These are phyloP conservation scores for Tachina fera DNA, from an alignment of 2,888 invertebrate genomes.

Conservation along the genomic window DNA sequence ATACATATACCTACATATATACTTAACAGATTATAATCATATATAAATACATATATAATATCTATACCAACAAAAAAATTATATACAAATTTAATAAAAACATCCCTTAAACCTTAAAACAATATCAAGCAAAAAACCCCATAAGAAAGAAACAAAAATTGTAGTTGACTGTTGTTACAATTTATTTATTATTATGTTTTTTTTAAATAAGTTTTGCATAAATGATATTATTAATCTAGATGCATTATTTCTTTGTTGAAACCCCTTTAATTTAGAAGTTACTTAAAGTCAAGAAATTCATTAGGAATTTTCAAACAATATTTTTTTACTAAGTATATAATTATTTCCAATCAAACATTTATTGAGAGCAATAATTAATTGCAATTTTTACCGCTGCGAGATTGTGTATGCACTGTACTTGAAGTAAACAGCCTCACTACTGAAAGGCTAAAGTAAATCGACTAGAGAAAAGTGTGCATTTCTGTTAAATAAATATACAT, in stretches of 20 bases:
- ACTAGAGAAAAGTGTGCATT: background rate
- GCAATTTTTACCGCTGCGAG: background rate
- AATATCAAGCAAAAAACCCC: conserved; percentile 37
- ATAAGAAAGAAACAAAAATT: conserved; percentile 75
- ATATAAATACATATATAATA: conserved; percentile 42
- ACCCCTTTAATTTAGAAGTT: conserved; percentile 65
- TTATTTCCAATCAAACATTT: conserved; percentile 53
- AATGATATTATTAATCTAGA: conserved; percentile 70
- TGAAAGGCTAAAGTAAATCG: background rate
- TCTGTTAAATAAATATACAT: too few species aligned
- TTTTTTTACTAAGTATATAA: conserved; percentile 58
- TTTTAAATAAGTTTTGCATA: conserved; percentile 66
- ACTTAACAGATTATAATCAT: conserved; percentile 76
- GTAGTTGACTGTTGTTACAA: conserved; percentile 81
- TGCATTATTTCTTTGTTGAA: conserved; percentile 70
- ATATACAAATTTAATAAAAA: conserved; percentile 49
- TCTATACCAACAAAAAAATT: conserved; percentile 45
- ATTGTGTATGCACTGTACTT: background rate
- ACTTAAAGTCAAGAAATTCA: conserved; percentile 58
- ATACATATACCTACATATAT: conserved; percentile 71
- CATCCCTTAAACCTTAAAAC: conserved; percentile 39
- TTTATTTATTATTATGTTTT: conserved; percentile 61
- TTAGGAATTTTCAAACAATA: conserved; percentile 53
- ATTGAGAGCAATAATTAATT: conserved; percentile 43
- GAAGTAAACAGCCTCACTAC: background rate